phyloP scores from a whole-genome alignment of 2,113 vertebrate genomes.

The Forbesichthys papilliferus region DNA sequence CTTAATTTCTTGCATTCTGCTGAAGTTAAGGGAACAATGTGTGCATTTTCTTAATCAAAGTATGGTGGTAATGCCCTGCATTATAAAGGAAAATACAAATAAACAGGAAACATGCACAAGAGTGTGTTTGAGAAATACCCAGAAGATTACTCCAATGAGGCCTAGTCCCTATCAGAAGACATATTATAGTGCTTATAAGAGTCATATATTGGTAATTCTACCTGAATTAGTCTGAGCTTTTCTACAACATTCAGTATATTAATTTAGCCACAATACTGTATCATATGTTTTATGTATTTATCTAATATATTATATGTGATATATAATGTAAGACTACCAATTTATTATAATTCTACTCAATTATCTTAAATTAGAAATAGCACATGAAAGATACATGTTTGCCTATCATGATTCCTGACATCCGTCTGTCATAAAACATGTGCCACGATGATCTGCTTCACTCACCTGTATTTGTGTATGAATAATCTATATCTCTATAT shows the following conservation, averaged over 20 bases:
- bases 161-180: constrained; percentile 56
- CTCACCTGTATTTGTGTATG: no score
- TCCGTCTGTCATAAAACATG: no score
- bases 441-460: no score
- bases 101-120: background rate
- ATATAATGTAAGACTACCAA: background rate
- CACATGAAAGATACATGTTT: no score
- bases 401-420: no score
- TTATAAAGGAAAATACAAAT: no score
- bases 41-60: no score
- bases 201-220: constrained; percentile 56
- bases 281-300: constrained; percentile 5
- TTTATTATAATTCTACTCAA: background rate
- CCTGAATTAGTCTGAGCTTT: constrained; percentile 16
- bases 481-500: no score
- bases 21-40: no score
- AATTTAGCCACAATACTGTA: no score
- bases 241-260: constrained; percentile 23
- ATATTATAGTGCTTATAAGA: constrained; percentile 41
- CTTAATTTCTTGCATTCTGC: no score
- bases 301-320: background rate
- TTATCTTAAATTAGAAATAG: background rate
- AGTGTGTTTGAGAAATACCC: constrained; percentile 29
- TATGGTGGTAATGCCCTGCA: no score
- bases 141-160: constrained; percentile 59